phyloP scores from a whole-genome alignment of 2,888 invertebrate genomes.

The Hartigia nigra region DNA sequence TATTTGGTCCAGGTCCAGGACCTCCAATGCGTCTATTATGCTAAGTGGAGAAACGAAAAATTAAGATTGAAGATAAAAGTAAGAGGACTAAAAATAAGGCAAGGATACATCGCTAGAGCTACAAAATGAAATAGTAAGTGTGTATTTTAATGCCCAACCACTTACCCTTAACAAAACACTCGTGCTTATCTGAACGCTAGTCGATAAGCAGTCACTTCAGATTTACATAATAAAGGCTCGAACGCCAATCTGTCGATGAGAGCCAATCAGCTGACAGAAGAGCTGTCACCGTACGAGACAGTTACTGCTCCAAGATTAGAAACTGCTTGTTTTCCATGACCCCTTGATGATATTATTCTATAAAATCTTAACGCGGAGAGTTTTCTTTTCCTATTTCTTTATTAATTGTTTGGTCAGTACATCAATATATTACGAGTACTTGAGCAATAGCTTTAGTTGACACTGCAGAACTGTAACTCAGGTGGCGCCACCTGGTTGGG shows the following conservation, averaged over 20 bases:
- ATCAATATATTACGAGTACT: not conserved
- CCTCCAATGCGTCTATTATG: not conserved
- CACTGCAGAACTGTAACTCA: too few species aligned
- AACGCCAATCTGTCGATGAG: not conserved
- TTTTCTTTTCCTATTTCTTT: not conserved
- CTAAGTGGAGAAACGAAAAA: not conserved
- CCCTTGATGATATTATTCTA: not conserved
- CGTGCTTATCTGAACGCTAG: slow-evolving; percentile 15
- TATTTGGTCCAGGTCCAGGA: not conserved
- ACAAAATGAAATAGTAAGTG: not conserved
- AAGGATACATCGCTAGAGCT: too few species aligned
- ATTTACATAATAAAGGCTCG: slow-evolving; percentile 20
- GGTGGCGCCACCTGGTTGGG: not conserved
- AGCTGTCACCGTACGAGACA: not conserved
- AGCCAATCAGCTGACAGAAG: not conserved
- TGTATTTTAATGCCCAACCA: slow-evolving; percentile 1
- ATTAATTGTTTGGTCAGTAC: not conserved
- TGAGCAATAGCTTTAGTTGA: not conserved
- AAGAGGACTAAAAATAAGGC: not conserved
- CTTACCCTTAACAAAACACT: slow-evolving; percentile 4
- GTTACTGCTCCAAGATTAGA: not conserved
- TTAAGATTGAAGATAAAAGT: not conserved
- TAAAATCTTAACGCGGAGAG: not conserved
- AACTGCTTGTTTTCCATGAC: not conserved
- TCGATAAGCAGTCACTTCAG: slow-evolving; percentile 18